These are phyloP conservation scores for Entelurus aequoreus DNA, from an alignment of 2,113 vertebrate species.

Conservation along the genomic window DNA sequence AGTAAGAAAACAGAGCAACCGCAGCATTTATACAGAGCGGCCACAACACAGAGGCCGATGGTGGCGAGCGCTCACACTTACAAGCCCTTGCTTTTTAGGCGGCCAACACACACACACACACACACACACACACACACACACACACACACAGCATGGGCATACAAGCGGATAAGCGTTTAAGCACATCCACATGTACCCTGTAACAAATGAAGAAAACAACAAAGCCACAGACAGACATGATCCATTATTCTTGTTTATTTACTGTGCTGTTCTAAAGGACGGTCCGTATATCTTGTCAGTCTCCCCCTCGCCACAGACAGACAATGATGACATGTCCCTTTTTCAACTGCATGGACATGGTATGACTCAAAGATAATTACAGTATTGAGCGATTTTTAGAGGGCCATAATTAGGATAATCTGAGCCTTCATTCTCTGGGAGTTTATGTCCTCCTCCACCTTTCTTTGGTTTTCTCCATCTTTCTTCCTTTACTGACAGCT, in stretches of 20 bases:
- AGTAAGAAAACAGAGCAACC: conserved; percentile 73
- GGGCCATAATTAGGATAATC: conserved; percentile 69
- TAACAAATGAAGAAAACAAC: conserved; percentile 12
- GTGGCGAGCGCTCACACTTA: conserved; percentile 38
- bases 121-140: not conserved
- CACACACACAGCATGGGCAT: conserved; percentile 6
- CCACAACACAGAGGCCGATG: conserved; percentile 65
- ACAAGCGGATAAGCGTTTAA: conserved; percentile 34
- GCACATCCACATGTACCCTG: conserved; percentile 28
- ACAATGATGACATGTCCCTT: conserved; percentile 61
- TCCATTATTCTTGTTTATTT: conserved; percentile 55
- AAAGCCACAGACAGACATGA: conserved; percentile 22
- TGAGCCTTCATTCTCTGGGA: conserved; percentile 56
- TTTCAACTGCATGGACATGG: conserved; percentile 60
- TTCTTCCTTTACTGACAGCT: conserved; percentile 53
- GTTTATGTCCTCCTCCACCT: conserved; percentile 64
- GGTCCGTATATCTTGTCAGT: conserved; percentile 39
- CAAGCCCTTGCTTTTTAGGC: conserved; percentile 54
- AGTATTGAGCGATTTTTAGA: conserved; percentile 66
- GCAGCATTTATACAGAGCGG: conserved; percentile 66
- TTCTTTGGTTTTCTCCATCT: conserved; percentile 22
- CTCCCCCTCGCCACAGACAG: conserved; percentile 19
- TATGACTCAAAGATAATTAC: conserved; percentile 72
- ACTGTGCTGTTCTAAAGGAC: conserved; percentile 43
- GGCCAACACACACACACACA: conserved; percentile 16